Evolutionary conservation across 2,888 invertebrate genomes (phyloP).

Genomic region (Megaustenia siamemsis): DNA sequence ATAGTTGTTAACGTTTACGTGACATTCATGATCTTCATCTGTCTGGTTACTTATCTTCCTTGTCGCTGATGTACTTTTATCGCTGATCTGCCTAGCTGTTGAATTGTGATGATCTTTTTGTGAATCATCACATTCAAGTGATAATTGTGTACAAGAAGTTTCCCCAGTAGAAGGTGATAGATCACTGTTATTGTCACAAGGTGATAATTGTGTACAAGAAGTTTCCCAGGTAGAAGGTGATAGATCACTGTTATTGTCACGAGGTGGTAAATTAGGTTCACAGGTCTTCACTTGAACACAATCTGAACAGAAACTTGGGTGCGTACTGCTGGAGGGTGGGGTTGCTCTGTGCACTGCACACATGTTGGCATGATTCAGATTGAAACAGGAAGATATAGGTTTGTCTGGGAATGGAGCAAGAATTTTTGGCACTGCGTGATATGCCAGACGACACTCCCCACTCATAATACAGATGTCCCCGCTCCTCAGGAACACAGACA

Average conservation of each 20-base stretch:
- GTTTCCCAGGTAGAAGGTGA: not conserved
- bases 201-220: not conserved
- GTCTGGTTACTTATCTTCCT: not conserved
- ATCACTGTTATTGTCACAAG: not conserved
- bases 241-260: not conserved
- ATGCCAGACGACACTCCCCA: slow-evolving; percentile 89
- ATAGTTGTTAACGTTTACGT: not conserved
- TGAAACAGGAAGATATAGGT: not conserved
- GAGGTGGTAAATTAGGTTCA: not conserved
- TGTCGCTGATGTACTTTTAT: not conserved
- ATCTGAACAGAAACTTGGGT: not conserved
- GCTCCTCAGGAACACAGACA: slow-evolving; percentile 87
- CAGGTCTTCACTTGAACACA: not conserved
- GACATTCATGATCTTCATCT: not conserved
- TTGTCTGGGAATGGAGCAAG: slow-evolving; percentile 57
- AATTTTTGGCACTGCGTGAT: slow-evolving; percentile 96
- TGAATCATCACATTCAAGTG: not conserved
- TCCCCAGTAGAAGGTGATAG: not conserved
- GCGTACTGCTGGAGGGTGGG: not conserved
- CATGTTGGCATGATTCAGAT: not conserved
- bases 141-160: no score
- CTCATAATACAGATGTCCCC: slow-evolving; percentile 97
- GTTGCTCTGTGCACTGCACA: not conserved
- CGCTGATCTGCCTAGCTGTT: not conserved
- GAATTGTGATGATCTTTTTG: not conserved